phyloP scores from a whole-genome alignment of 2,888 invertebrate genomes.

The Temnothorax unifasciatus region DNA sequence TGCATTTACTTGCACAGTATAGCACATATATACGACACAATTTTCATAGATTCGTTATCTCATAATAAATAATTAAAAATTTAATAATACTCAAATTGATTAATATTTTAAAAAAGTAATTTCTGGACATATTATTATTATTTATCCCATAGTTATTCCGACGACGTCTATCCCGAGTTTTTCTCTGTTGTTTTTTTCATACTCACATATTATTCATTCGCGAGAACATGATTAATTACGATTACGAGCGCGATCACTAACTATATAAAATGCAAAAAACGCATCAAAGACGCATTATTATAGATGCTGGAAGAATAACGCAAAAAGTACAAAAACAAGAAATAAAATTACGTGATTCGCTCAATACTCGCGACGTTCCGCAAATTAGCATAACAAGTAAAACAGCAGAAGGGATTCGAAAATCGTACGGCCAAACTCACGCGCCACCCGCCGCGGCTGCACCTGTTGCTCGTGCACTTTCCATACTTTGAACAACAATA shows the following conservation, averaged over 20 bases:
- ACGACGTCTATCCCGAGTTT: neutral
- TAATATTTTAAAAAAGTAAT: neutral
- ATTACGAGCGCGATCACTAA: neutral
- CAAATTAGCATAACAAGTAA: neutral
- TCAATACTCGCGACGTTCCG: neutral
- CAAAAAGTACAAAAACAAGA: neutral
- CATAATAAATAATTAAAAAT: neutral
- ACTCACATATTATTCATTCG: neutral
- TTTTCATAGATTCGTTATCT: neutral
- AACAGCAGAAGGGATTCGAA: neutral
- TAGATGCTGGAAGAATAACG: neutral
- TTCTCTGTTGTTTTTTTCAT: neutral
- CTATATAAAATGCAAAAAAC: neutral
- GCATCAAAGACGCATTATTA: neutral
- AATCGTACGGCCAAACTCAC: neutral
- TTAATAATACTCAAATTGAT: neutral
- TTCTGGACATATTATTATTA: neutral
- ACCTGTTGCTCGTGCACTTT: constrained; percentile 32
- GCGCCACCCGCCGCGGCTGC: neutral
- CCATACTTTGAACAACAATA: constrained; percentile 11
- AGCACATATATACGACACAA: neutral
- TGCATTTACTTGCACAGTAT: neutral
- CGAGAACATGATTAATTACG: neutral
- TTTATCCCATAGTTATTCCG: neutral
- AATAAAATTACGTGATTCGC: neutral